Percentiles rank a stretch among this genome's conserved stretches.
Conservation (phyloP, 2,888 invertebrate genomes). For the Entomobrya multifasciata region DNA sequence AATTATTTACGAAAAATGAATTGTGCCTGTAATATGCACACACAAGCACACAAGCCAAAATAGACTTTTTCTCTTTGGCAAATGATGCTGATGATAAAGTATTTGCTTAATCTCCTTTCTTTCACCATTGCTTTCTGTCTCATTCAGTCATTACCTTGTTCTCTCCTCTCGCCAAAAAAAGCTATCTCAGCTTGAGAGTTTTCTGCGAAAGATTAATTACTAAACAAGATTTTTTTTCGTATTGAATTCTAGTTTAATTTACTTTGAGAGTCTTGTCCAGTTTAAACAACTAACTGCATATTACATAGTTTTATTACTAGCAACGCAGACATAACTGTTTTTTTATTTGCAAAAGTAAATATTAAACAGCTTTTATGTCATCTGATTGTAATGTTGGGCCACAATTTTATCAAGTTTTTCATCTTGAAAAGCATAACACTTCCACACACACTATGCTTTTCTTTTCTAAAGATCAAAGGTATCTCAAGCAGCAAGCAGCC, state of each 20-base stretch:
- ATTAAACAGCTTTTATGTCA: too few relatives aligned
- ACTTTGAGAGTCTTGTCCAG: too few relatives aligned
- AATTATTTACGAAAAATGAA: slow-evolving; percentile 47
- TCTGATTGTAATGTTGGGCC: too few relatives aligned
- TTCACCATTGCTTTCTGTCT: background rate
- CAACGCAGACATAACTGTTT: too few relatives aligned
- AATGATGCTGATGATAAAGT: slow-evolving; percentile 31
- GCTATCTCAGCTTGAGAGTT: background rate
- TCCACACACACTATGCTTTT: too few relatives aligned
- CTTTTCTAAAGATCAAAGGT: too few relatives aligned
- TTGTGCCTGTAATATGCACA: slow-evolving; percentile 14
- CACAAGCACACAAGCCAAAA: slow-evolving; percentile 26
- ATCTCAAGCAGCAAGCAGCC: too few relatives aligned
- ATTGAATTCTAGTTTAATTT: background rate
- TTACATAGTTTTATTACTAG: too few relatives aligned
- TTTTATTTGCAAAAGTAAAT: too few relatives aligned
- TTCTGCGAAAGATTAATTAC: slow-evolving; percentile 26
- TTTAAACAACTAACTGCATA: too few relatives aligned
- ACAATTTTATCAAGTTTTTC: too few relatives aligned
- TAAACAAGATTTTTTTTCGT: slow-evolving; percentile 14
- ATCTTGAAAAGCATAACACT: too few relatives aligned
- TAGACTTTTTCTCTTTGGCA: slow-evolving; percentile 29
- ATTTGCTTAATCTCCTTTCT: background rate
- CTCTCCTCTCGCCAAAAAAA: background rate
- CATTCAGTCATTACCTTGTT: slow-evolving; percentile 21